These are phyloP conservation scores for Sitodiplosis mosellana DNA, from an alignment of 1,140 invertebrate genomes.

Conservation along the genomic window DNA sequence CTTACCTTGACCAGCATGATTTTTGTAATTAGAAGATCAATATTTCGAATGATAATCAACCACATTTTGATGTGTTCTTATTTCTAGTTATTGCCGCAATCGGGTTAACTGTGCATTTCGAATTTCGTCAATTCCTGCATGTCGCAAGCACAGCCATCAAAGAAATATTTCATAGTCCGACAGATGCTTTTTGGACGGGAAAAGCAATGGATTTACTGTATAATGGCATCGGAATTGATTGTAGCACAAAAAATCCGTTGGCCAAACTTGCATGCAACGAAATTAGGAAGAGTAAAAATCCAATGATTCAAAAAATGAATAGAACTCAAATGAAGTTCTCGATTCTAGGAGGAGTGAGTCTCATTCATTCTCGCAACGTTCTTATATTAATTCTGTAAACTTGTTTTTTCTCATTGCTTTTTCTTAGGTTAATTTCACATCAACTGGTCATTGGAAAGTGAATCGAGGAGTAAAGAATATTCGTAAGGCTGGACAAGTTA, in stretches of 20 bases:
- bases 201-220: slow-evolving; percentile 32
- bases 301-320: not conserved
- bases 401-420: too few species aligned
- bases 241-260: slow-evolving; percentile 10
- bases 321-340: not conserved
- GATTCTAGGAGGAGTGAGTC: not conserved
- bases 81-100: too few species aligned
- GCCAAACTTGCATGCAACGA: too few species aligned
- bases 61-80: too few species aligned
- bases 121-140: slow-evolving; percentile 27
- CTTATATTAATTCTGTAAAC: too few species aligned
- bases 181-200: slow-evolving; percentile 27
- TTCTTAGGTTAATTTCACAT: not conserved
- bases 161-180: slow-evolving; percentile 30
- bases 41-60: too few species aligned
- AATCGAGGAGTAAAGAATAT: slow-evolving; percentile 46
- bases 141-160: slow-evolving; percentile 27
- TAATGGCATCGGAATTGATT: slow-evolving; percentile 32
- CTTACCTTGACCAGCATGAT: too few species aligned
- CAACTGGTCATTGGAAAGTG: slow-evolving; percentile 2
- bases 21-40: too few species aligned
- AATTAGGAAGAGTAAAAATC: not conserved
- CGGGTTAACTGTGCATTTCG: slow-evolving; percentile 1
- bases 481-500: slow-evolving; percentile 43
- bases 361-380: too few species aligned